phyloP scores from a whole-genome alignment of 2,113 vertebrate genomes.

The Columba janthina region DNA sequence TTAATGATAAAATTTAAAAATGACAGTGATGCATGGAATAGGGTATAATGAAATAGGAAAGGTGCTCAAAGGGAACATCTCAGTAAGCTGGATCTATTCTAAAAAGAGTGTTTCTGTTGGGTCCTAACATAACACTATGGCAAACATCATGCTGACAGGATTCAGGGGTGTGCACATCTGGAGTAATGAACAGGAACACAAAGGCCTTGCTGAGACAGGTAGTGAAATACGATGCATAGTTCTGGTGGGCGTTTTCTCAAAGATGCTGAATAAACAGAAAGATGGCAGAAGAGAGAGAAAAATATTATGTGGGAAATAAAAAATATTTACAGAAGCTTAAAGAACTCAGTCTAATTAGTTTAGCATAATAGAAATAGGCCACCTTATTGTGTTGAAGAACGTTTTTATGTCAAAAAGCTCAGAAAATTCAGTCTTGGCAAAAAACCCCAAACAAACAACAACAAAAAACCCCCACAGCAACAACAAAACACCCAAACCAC shows the following conservation, averaged over 20 bases:
- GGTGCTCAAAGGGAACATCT: background rate
- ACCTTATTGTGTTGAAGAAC: background rate
- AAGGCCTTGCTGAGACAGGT: fast-evolving
- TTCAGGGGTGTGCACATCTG: background rate
- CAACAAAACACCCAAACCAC: no score
- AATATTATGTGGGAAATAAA: background rate
- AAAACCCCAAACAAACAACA: background rate
- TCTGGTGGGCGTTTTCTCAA: background rate
- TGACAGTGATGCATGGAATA: fast-evolving
- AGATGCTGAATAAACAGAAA: background rate
- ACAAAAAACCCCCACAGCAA: no score
- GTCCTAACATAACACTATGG: fast-evolving
- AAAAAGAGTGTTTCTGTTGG: fast-evolving
- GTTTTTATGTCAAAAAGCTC: background rate
- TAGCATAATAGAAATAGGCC: background rate
- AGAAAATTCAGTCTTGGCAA: background rate
- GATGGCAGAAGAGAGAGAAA: background rate
- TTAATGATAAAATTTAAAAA: background rate
- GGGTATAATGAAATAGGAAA: background rate
- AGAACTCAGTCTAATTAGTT: background rate
- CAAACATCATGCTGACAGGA: no score
- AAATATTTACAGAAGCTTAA: background rate
- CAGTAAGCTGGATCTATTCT: fast-evolving
- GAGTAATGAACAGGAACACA: fast-evolving
- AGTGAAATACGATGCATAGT: fast-evolving